A percentile compares a stretch with the other conserved stretches of the same genome.
Conservation (phyloP, 2,797 vertebrate genomes). For the Gallinago stenura region DNA sequence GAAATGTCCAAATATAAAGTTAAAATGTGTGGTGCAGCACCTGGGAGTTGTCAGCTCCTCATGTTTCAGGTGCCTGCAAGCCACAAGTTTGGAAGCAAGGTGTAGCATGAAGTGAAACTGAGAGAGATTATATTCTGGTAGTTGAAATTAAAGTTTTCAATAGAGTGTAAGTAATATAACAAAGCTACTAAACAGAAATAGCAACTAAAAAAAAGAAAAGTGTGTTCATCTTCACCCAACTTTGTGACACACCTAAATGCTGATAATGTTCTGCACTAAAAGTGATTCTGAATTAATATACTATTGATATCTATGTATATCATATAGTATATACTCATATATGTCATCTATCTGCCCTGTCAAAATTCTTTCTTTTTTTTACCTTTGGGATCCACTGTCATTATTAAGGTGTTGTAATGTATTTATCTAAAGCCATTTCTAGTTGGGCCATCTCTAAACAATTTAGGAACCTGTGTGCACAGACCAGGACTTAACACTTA, state of each 20-base stretch:
- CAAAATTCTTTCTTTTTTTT: background rate
- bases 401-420: background rate
- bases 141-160: background rate
- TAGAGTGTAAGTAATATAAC: background rate
- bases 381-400: background rate
- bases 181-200: background rate
- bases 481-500: background rate
- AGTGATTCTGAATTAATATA: background rate
- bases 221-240: background rate
- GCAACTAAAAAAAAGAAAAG: background rate
- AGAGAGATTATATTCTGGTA: background rate
- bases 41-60: background rate
- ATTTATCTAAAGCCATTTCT: background rate
- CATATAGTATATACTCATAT: fast-evolving
- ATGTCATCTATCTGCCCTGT: background rate
- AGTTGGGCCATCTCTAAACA: background rate
- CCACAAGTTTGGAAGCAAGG: background rate
- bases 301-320: background rate
- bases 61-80: background rate
- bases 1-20: background rate
- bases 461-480: background rate
- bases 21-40: background rate
- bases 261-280: background rate
- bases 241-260: background rate
- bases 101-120: background rate